phyloP scores from a whole-genome alignment of 2,888 invertebrate genomes.

The Pterostichus niger region DNA sequence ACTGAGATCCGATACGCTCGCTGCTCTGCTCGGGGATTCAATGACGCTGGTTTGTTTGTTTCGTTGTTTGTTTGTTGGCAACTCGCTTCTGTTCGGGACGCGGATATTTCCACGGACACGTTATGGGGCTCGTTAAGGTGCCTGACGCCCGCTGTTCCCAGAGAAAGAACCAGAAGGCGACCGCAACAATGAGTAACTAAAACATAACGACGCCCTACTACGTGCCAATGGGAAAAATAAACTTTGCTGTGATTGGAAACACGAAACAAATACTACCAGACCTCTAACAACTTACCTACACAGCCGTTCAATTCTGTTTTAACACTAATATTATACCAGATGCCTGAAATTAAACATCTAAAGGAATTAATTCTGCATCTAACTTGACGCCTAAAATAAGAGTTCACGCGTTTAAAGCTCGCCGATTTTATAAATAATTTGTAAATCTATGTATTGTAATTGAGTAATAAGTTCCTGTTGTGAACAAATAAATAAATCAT shows the following conservation, averaged over 20 bases:
- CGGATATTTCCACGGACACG: constrained; percentile 58
- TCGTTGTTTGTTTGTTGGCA: constrained; percentile 58
- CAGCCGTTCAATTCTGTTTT: background rate
- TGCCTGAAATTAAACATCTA: background rate
- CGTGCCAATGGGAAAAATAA: constrained; percentile 20
- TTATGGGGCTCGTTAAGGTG: constrained; percentile 63
- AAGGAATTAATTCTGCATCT: background rate
- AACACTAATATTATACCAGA: background rate
- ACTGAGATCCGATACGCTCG: constrained; percentile 36
- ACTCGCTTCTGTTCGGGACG: constrained; percentile 57
- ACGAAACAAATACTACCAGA: background rate
- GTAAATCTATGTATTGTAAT: too few species aligned
- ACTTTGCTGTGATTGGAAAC: constrained; percentile 22
- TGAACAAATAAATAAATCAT: too few species aligned
- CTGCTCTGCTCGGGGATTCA: constrained; percentile 47
- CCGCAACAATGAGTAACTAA: constrained; percentile 25
- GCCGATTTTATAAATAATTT: too few species aligned
- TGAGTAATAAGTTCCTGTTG: too few species aligned
- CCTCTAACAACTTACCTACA: background rate
- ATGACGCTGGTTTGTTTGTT: constrained; percentile 64
- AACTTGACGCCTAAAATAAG: too few species aligned
- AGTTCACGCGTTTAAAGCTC: too few species aligned
- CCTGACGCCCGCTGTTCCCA: constrained; percentile 8
- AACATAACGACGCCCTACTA: constrained; percentile 37
- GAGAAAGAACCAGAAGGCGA: constrained; percentile 6